Evolutionary conservation across 2,888 invertebrate genomes (phyloP), one percentile per base, ranked within the genome.

Genomic region (Pecten maximus): DNA sequence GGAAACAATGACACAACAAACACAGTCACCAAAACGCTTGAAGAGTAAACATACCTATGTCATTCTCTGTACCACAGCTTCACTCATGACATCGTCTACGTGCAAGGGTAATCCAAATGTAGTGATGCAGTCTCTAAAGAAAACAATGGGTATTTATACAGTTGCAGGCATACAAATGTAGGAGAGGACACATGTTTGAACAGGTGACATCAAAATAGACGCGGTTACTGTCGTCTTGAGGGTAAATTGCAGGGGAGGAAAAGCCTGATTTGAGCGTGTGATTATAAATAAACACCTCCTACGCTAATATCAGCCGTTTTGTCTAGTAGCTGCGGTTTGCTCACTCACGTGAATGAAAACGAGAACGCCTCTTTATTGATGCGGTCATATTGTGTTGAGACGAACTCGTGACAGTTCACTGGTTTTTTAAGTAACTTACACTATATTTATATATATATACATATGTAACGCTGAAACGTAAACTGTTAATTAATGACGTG

Each of bases 281-380:
- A 35, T 10, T 74, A 74, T 74, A 74, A 74, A 28, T 74, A 74
- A 3, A 74, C 74, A 44, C 74, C 28, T 28, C 74, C 74, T 23
- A 74, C 74, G 23, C 74, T 74, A 3, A 74, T 54, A 19, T 3
- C 54, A n/a, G 12, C 23, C 54, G 6, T 23, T 0, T 28, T 74
- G 28, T 23, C 28, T 35, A 74, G 12, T 35, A 74, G 74, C 35
- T 19, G n/a, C 23, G 2, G 8, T 74, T 28, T 35, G 10, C 28
- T 74, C 6, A 28, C 35, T 35, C 60, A 74, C 74, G 74, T 74
- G 74, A 74, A 74, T 74, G 74, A 35, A 74, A 74, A 74, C 74
- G 74, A 74, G 74, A 74, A 35, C 74, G 74, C 8, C 74, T 28
- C 35, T 23, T 74, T 74, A 28, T 35, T 28, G 74, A 23, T 54